Conservation (phyloP, 2,888 invertebrate genomes). For the Euzetes globulus region DNA sequence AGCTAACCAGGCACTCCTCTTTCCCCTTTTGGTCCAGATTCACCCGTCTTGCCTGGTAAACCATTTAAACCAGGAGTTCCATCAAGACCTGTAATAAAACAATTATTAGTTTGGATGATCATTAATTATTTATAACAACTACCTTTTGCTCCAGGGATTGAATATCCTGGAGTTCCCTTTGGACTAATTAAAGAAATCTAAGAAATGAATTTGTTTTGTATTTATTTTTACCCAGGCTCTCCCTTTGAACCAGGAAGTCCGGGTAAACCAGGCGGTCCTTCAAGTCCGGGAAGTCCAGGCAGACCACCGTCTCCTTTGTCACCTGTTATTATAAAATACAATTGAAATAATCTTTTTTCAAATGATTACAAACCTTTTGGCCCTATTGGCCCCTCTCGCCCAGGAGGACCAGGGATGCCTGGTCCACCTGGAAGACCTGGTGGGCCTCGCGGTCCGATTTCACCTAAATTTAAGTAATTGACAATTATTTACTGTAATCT, state of each 20-base stretch:
- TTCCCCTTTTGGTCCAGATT: constrained; percentile 33
- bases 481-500: background rate
- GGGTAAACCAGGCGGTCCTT: constrained; percentile 55
- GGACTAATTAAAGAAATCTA: constrained; percentile 5
- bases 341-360: background rate
- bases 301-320: constrained; percentile 57
- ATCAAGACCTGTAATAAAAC: constrained; percentile 37
- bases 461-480: constrained; percentile 6
- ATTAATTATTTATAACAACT: background rate
- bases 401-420: constrained; percentile 47
- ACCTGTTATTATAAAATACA: constrained; percentile 47
- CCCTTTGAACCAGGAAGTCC: constrained; percentile 52
- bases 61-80: constrained; percentile 42
- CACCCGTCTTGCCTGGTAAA: constrained; percentile 55
- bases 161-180: constrained; percentile 39
- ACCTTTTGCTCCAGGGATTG: constrained; percentile 39
- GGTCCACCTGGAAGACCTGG: constrained; percentile 56
- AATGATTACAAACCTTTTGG: constrained; percentile 44
- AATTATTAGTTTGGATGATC: background rate
- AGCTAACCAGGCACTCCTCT: constrained; percentile 42
- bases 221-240: constrained; percentile 50
- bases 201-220: background rate
- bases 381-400: constrained; percentile 60
- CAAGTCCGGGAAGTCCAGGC: constrained; percentile 47
- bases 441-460: constrained; percentile 63